Evolutionary conservation across 2,113 vertebrate genomes (phyloP).

Genomic region (Larimichthys polyactis): DNA sequence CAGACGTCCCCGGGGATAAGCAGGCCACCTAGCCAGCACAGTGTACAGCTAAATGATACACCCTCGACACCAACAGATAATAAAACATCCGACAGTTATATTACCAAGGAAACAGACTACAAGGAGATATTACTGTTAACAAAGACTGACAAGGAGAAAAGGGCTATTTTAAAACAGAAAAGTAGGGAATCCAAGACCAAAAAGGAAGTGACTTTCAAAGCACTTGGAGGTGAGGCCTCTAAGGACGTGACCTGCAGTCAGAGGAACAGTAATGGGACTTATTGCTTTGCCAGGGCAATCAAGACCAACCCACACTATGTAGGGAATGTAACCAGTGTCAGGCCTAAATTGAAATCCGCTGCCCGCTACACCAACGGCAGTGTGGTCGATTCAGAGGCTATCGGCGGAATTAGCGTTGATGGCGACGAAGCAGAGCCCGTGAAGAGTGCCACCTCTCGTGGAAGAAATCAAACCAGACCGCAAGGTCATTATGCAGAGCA

Average conservation of each 20-base stretch:
- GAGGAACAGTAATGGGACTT: constrained; percentile 54
- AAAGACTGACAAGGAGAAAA: constrained; percentile 74
- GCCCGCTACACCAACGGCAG: constrained; percentile 81
- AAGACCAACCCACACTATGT: constrained; percentile 72
- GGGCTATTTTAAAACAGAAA: constrained; percentile 77
- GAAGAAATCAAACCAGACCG: constrained; percentile 29
- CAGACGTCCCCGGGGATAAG: constrained; percentile 82
- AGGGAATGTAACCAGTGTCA: constrained; percentile 45
- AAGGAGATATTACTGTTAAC: constrained; percentile 55
- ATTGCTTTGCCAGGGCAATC: constrained; percentile 72
- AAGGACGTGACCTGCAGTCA: constrained; percentile 65
- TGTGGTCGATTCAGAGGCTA: constrained; percentile 82
- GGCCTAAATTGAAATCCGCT: constrained; percentile 62
- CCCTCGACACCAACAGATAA: constrained; percentile 49
- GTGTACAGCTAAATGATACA: constrained; percentile 47
- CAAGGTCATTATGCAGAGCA: constrained; percentile 55
- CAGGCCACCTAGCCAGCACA: constrained; percentile 54
- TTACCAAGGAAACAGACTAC: constrained; percentile 54
- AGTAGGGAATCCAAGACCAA: constrained; percentile 77
- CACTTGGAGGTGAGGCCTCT: constrained; percentile 65
- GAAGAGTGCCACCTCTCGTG: constrained; percentile 4
- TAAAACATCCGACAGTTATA: constrained; percentile 57
- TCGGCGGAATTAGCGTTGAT: constrained; percentile 81
- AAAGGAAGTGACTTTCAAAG: constrained; percentile 85
- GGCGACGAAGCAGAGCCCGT: constrained; percentile 52